A percentile compares a stretch with the other conserved stretches of the same genome.
phyloP scores from a whole-genome alignment of 2,888 invertebrate genomes.

The Willowsia nigromaculata region DNA sequence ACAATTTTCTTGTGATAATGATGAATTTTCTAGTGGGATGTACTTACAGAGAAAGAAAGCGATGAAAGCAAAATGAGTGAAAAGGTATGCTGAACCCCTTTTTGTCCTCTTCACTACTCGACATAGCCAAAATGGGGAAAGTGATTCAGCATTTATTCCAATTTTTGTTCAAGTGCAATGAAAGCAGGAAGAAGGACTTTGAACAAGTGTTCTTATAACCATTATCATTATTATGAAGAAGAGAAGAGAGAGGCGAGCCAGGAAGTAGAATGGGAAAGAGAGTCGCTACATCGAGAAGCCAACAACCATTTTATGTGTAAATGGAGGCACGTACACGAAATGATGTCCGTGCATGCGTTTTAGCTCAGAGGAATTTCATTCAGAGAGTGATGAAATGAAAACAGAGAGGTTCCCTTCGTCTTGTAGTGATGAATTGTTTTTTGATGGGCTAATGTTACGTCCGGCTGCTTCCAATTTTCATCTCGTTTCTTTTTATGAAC shows the following conservation, averaged over 20 bases:
- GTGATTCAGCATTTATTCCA: slow-evolving; percentile 69
- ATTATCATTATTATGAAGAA: background rate
- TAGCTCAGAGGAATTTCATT: slow-evolving; percentile 44
- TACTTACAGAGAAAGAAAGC: background rate
- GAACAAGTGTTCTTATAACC: slow-evolving; percentile 20
- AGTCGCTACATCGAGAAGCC: background rate
- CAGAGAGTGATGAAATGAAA: slow-evolving; percentile 72
- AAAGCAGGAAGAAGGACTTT: slow-evolving; percentile 3
- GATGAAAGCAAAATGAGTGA: slow-evolving; percentile 24
- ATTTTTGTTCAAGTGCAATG: slow-evolving; percentile 34
- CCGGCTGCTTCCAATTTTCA: slow-evolving; percentile 72
- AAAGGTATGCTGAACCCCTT: background rate
- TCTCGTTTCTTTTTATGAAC: slow-evolving; percentile 53
- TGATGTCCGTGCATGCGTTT: slow-evolving; percentile 28
- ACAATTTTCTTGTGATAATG: background rate
- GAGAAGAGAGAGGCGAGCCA: background rate
- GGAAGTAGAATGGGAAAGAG: slow-evolving; percentile 17
- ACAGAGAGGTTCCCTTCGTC: slow-evolving; percentile 57
- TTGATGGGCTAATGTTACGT: slow-evolving; percentile 78
- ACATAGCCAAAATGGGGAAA: slow-evolving; percentile 39
- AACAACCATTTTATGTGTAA: slow-evolving; percentile 13
- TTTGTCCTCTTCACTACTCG: background rate
- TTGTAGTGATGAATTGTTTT: slow-evolving; percentile 78
- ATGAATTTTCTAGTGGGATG: background rate
- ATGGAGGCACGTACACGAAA: slow-evolving; percentile 19